Evolutionary conservation across 2,888 invertebrate genomes (phyloP), one percentile per base, ranked within the genome.

Genomic region (Sinelater perroti): DNA sequence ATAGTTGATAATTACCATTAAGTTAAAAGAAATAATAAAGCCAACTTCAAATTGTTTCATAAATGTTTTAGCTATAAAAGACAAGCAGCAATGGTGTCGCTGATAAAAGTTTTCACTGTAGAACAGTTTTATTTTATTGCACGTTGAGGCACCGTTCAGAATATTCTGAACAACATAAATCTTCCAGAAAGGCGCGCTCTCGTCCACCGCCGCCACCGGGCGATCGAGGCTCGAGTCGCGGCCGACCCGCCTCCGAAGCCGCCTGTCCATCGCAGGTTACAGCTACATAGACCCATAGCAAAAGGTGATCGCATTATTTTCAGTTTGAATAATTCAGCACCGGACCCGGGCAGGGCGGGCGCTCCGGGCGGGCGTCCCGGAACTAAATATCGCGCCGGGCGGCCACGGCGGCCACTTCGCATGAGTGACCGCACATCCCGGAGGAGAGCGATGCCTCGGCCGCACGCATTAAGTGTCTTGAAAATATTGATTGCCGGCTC

Each of bases 401-500:
- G n/a, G n/a, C n/a, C n/a, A n/a, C n/a, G n/a, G n/a, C n/a, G 54
- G 52, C 49, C 54, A 59, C 55, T 60, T 53, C 64, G 64, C 56
- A 57, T 60, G 56, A 57, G 56, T 62, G 62, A 62, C 62, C 63
- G 60, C 61, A 61, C 60, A 54, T 56, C 56, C 59, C 54, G 57
- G 59, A 52, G 49, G 53, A 56, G 49, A 62, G 52, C 63, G 56
- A 53, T 60, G 58, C 59, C 57, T 63, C 61, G 55, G 55, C 61
- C 62, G 54, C 58, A 62, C 65, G 65, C 66, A 66, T 65, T 66
- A 63, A 64, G 66, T 62, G 65, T 62, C 64, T 64, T 61, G 62
- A 76, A 74, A 75, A 79, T 79, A 79, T 78, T 77, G 78, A 79
- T 78, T 75, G 75, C 76, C 64, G 73, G 79, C 79, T 79, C 79